Evolutionary conservation across 2,888 invertebrate genomes (phyloP).

Genomic region (Lycia hirtaria): DNA sequence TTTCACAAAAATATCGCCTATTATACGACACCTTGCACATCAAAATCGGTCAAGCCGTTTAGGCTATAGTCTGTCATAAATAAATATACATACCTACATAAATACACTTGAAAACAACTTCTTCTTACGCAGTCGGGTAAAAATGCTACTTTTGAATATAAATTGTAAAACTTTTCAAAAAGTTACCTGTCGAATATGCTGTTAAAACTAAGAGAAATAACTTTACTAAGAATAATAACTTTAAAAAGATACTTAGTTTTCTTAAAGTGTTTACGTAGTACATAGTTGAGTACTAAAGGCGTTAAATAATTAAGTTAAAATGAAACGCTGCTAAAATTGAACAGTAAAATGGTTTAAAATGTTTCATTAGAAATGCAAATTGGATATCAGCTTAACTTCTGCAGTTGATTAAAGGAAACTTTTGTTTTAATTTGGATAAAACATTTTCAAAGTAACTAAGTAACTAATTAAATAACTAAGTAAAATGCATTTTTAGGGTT

Average conservation of each 20-base stretch:
- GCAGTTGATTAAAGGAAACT: conserved; percentile 9
- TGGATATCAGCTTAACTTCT: conserved; percentile 17
- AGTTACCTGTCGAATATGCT: background rate
- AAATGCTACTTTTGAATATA: no score
- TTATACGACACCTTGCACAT: no score
- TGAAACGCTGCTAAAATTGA: conserved; percentile 3
- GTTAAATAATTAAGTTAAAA: conserved; percentile 4
- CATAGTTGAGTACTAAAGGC: background rate
- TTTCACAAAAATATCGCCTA: no score
- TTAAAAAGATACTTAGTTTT: background rate
- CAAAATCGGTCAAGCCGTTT: no score
- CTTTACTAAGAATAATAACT: no score
- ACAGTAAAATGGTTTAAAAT: conserved; percentile 3
- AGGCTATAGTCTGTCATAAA: no score
- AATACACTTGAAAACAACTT: no score
- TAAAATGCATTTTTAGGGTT: background rate
- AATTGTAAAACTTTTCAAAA: no score
- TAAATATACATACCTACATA: no score
- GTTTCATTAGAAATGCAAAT: conserved; percentile 14
- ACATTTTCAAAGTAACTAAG: background rate
- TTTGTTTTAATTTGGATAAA: background rate
- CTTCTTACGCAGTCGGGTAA: no score
- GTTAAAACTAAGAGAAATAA: background rate
- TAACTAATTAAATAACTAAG: background rate
- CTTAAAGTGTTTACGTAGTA: no score